phyloP scores from a whole-genome alignment of 1,140 invertebrate genomes.

The Potamilus streckersoni region DNA sequence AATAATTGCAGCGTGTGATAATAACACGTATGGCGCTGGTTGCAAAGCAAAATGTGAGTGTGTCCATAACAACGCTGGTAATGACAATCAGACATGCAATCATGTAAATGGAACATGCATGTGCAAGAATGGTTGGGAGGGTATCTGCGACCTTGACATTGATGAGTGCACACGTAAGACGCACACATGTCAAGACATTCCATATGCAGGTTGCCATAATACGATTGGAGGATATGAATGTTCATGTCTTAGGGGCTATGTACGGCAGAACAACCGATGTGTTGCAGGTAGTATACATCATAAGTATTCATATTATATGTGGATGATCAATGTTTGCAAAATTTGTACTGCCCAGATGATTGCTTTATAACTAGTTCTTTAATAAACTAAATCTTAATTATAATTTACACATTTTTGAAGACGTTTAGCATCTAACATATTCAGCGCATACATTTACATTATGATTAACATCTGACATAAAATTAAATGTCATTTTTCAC shows the following conservation, averaged over 20 bases:
- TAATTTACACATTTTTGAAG: too few relatives aligned
- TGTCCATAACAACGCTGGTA: conserved; percentile 5
- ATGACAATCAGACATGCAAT: conserved; percentile 22
- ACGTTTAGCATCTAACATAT: too few relatives aligned
- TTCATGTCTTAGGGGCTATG: conserved; percentile 17
- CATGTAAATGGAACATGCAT: conserved; percentile 21
- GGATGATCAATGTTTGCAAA: too few relatives aligned
- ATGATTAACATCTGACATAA: too few relatives aligned
- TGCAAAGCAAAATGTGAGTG: conserved; percentile 20
- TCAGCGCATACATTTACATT: too few relatives aligned
- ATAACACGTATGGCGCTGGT: conserved; percentile 15
- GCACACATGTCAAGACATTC: neutral
- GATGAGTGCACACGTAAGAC: conserved; percentile 15
- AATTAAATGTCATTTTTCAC: too few relatives aligned
- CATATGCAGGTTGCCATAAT: conserved; percentile 23
- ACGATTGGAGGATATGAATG: conserved; percentile 21
- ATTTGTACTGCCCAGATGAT: too few relatives aligned
- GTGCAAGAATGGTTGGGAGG: conserved; percentile 13
- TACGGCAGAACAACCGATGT: conserved; percentile 4
- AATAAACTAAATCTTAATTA: too few relatives aligned
- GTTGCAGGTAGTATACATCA: conserved; percentile 1
- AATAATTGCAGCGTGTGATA: conserved; percentile 3
- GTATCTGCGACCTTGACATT: conserved; percentile 16
- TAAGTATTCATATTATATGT: neutral
- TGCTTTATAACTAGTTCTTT: too few relatives aligned